A percentile compares a stretch with the other conserved stretches of the same genome.
Conservation (phyloP, 53 echinoderm and acorn worm genomes). For the Paracentrotus lividus region DNA sequence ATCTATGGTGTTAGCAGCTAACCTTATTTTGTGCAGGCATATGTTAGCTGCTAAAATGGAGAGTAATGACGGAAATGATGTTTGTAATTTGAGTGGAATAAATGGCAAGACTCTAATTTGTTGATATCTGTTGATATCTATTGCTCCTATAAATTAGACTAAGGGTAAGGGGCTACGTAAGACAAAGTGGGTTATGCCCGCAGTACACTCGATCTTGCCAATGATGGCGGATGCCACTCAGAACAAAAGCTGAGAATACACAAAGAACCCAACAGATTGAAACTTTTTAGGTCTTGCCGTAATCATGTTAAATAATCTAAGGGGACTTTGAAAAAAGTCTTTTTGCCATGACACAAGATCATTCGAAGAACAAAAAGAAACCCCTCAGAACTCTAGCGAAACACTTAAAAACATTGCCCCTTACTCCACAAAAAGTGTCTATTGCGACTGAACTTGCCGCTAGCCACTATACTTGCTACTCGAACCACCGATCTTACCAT, state of each 20-base stretch:
- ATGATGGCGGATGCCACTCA: not conserved
- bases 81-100: conserved; percentile 7
- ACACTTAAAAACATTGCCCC: not conserved
- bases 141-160: not conserved
- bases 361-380: conserved; percentile 16
- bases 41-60: not conserved
- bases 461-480: not conserved
- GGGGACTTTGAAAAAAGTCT: not conserved
- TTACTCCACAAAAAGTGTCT: not conserved
- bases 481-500: not conserved
- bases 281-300: too few species aligned
- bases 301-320: too few species aligned
- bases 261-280: too few species aligned
- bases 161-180: too few species aligned
- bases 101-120: conserved; percentile 34
- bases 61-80: not conserved
- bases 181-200: not conserved
- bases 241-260: too few species aligned
- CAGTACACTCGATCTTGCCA: not conserved
- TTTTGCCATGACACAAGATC: conserved; percentile 5
- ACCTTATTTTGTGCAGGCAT: not conserved
- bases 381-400: conserved; percentile 18
- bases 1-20: not conserved
- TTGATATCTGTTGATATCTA: conserved; percentile 24
- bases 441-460: not conserved